A percentile compares a stretch with the other conserved stretches of the same genome.
phyloP scores from a whole-genome alignment of 1,140 invertebrate genomes.

The Sitodiplosis mosellana region DNA sequence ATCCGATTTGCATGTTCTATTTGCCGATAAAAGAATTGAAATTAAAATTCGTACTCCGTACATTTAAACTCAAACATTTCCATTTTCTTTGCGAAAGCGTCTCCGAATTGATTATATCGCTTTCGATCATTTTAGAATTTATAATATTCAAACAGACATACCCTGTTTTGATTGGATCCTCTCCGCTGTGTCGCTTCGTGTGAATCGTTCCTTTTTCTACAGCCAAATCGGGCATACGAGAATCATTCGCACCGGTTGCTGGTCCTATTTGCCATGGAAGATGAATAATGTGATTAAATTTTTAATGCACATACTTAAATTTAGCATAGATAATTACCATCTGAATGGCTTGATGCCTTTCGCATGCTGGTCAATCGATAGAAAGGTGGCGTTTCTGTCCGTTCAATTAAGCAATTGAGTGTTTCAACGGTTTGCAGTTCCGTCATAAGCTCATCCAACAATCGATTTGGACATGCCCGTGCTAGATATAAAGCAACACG shows the following conservation, averaged over 20 bases:
- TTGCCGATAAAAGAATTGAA: not conserved
- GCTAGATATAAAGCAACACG: slow-evolving; percentile 85
- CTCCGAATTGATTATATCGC: not conserved
- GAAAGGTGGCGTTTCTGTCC: slow-evolving; percentile 94
- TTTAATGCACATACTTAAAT: not conserved
- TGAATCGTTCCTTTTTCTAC: slow-evolving; percentile 89
- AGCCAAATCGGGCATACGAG: slow-evolving; percentile 31
- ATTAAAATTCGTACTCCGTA: not conserved
- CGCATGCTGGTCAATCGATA: slow-evolving; percentile 81
- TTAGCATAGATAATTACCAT: slow-evolving; percentile 26
- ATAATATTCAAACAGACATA: slow-evolving; percentile 14
- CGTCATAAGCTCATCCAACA: slow-evolving; percentile 92
- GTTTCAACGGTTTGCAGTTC: slow-evolving; percentile 94
- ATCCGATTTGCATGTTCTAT: slow-evolving; percentile 36
- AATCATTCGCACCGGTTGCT: slow-evolving; percentile 20
- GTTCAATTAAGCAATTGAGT: slow-evolving; percentile 81
- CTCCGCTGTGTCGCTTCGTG: slow-evolving; percentile 87
- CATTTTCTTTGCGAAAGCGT: not conserved
- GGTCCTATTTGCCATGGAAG: slow-evolving; percentile 13
- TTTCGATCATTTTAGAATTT: not conserved
- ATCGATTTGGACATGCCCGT: slow-evolving; percentile 67
- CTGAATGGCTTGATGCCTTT: slow-evolving; percentile 74
- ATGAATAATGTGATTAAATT: not conserved
- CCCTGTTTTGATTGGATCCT: slow-evolving; percentile 62
- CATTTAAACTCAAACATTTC: not conserved